phyloP scores from a whole-genome alignment of 2,888 invertebrate genomes.

The Platycnemis pennipes region DNA sequence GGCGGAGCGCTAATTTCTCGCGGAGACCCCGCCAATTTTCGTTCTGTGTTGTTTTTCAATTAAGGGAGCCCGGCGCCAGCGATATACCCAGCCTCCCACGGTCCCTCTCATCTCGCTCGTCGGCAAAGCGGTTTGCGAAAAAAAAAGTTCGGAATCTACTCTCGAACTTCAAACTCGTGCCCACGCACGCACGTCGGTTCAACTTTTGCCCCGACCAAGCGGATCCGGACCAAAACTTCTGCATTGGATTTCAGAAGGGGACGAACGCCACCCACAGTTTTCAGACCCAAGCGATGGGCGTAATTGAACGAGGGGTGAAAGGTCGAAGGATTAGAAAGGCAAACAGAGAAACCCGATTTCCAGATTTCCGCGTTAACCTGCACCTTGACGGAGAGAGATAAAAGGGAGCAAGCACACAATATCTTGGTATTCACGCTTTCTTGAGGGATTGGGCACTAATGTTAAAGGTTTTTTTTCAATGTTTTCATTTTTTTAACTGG shows the following conservation, averaged over 20 bases:
- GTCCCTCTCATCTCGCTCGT: neutral
- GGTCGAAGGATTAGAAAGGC: neutral
- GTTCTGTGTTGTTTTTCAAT: conserved; percentile 7
- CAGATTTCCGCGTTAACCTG: neutral
- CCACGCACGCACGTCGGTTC: neutral
- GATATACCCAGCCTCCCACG: neutral
- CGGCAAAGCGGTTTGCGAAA: neutral
- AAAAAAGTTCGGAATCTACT: neutral
- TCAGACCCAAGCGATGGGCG: neutral
- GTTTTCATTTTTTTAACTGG: no score
- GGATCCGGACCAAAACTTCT: neutral
- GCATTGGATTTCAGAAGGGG: neutral
- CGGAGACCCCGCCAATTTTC: neutral
- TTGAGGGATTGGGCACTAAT: no score
- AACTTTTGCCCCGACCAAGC: conserved; percentile 1
- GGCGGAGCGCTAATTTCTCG: neutral
- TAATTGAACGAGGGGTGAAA: neutral
- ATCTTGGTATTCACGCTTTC: no score
- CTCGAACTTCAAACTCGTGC: neutral
- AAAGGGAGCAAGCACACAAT: no score
- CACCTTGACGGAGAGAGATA: no score
- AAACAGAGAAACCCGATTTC: neutral
- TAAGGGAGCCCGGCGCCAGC: neutral
- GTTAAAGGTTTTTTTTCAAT: no score
- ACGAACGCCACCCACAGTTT: neutral